phyloP scores from a whole-genome alignment of 2,888 invertebrate species.

The Holacanthella duospinosa region DNA sequence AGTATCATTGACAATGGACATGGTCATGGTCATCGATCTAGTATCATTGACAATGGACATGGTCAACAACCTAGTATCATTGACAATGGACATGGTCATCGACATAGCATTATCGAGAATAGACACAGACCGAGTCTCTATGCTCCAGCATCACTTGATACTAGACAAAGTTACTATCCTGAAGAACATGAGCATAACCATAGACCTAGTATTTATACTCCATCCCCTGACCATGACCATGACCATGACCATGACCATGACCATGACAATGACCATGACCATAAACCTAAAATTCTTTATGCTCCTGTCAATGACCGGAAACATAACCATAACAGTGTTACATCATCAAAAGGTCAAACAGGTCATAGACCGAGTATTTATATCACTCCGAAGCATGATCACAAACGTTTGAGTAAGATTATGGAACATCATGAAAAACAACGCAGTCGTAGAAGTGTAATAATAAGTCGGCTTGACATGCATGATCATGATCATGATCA shows the following conservation, averaged over 20 bases:
- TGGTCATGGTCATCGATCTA: too few relatives aligned
- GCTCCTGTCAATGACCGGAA: not conserved
- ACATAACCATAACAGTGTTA: not conserved
- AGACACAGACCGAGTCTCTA: not conserved
- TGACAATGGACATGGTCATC: not conserved
- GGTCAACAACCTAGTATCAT: too few relatives aligned
- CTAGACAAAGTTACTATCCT: not conserved
- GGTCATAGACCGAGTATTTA: not conserved
- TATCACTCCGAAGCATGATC: not conserved
- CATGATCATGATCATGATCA: conserved; percentile 6
- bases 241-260: not conserved
- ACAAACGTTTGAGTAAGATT: not conserved
- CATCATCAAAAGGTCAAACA: not conserved
- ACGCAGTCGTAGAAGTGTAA: too few relatives aligned
- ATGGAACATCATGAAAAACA: not conserved
- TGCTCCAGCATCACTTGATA: not conserved
- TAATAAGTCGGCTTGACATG: not conserved
- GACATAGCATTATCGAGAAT: not conserved
- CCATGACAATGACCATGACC: not conserved
- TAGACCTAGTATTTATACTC: not conserved
- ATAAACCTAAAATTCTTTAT: too few relatives aligned
- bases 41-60: not conserved
- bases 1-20: too few relatives aligned
- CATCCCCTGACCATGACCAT: not conserved
- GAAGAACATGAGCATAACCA: not conserved